These are phyloP conservation scores for Calameuta pallipes DNA, from an alignment of 2,888 invertebrate species.

Conservation along the genomic window DNA sequence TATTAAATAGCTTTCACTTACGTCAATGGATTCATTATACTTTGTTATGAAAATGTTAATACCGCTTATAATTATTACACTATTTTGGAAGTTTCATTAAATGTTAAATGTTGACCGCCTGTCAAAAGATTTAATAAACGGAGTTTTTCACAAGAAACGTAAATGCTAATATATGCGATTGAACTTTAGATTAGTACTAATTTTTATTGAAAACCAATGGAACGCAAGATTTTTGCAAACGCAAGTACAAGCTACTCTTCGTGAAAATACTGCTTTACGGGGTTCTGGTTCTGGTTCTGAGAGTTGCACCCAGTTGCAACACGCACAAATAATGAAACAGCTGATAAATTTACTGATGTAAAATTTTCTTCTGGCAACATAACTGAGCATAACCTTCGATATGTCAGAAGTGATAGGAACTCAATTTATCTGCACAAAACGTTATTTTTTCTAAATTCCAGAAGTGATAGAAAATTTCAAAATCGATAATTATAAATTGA, in stretches of 20 bases:
- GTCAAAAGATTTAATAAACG: not conserved
- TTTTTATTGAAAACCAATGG: not conserved
- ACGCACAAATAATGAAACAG: not conserved
- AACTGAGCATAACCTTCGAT: not conserved
- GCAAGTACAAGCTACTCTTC: not conserved
- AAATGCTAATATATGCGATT: not conserved
- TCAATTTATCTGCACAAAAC: not conserved
- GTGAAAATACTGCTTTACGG: not conserved
- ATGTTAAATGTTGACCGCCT: not conserved
- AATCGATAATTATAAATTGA: not conserved
- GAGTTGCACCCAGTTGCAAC: not conserved
- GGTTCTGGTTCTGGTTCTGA: not conserved
- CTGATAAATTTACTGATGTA: not conserved
- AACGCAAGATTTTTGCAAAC: not conserved
- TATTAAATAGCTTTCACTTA: conserved; percentile 24
- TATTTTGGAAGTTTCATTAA: not conserved
- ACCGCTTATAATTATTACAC: not conserved
- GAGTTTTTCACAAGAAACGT: not conserved
- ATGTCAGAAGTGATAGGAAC: not conserved
- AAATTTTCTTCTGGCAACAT: not conserved
- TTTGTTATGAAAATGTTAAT: not conserved
- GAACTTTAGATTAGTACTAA: not conserved
- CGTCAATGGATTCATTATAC: conserved; percentile 52
- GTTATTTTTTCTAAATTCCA: not conserved
- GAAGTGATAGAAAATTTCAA: not conserved